Percentiles rank a stretch among this genome's conserved stretches.
Evolutionary conservation across 2,113 vertebrate species (phyloP).

Genomic region (Alligator sinensis): DNA sequence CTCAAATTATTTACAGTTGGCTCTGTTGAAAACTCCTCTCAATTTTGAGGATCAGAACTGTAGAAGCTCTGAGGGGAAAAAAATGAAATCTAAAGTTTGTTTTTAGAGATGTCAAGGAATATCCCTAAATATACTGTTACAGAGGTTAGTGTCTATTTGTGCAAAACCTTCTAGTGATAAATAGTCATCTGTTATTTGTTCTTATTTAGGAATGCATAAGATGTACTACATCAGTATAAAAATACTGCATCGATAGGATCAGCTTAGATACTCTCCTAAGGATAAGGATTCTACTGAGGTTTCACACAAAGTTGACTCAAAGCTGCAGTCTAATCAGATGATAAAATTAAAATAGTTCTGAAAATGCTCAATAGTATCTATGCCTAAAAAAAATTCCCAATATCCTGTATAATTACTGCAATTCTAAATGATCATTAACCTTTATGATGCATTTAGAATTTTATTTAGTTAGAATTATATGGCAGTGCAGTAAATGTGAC

Average conservation of each 20-base stretch:
- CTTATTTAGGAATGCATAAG: slow-evolving; percentile 1
- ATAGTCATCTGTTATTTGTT: slow-evolving; percentile 34
- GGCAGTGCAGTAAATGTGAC: slow-evolving; percentile 8
- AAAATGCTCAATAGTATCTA: slow-evolving; percentile 2
- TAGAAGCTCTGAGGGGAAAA: not conserved
- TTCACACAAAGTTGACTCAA: slow-evolving; percentile 21
- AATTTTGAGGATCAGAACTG: accelerated
- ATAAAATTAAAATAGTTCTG: slow-evolving; percentile 17
- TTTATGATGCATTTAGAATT: slow-evolving; percentile 16
- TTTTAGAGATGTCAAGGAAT: not conserved
- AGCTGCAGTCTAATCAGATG: not conserved
- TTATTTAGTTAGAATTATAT: slow-evolving; percentile 50
- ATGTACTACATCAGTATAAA: not conserved
- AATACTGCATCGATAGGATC: slow-evolving; percentile 11
- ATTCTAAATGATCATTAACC: slow-evolving; percentile 25
- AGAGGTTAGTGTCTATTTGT: slow-evolving; percentile 21
- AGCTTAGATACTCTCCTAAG: slow-evolving; percentile 5
- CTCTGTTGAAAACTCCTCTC: not conserved
- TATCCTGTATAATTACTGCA: not conserved
- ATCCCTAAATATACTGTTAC: slow-evolving; percentile 25
- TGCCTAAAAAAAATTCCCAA: not conserved
- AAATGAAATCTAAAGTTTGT: not conserved
- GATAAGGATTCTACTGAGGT: slow-evolving; percentile 13
- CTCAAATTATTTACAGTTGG: not conserved
- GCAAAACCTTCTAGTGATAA: slow-evolving; percentile 24